Base-by-base conservation (phyloP, 2,797 vertebrate species). In the Menidia menidia region DNA sequence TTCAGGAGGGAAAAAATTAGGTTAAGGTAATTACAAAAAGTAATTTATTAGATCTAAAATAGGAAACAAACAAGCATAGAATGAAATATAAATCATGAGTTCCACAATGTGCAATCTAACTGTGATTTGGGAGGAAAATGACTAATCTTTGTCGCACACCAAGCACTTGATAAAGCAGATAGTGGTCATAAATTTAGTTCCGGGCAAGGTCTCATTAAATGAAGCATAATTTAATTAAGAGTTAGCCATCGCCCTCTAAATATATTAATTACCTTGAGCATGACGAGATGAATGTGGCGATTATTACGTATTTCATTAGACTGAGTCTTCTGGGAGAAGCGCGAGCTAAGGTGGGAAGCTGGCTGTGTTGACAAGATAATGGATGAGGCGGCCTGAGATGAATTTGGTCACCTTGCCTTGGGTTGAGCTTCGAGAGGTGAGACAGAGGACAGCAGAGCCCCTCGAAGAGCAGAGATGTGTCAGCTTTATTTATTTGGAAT, bases 221-320 rank as follows among this genome's bases (percentile, higher is more conserved):
- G 90, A 95, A 95, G 91, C 94, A 95, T 97, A 96, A 98, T 98
- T 98, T 96, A 95, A 96, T 96, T 96, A 97, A 95, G 95, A 96
- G 95, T 94, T 94, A 94, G 93, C 93, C 91, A 94, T 95, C 93
- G 94, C 92, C 91, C 95, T 95, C 94, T 90, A 96, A 97, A 97
- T 93, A 95, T 96, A 97, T 98, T 98, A 98, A 99, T 99, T 99
- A 98, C 96, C 95, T 97, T 96, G 95, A 95, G 94, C 95, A 94
- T 93, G 94, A 96, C 94, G 96, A 98, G 98, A 98, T 99, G 96
- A 97, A 93, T 76, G 91, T 90, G 81, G 89, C 88, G 95, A 96
- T 97, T 98, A 96, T 94, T 95, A 95, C 95, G 94, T 94, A 92
- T 97, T 97, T 97, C 96, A 97, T 98, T 98, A 97, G 94, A 94